A percentile compares a stretch with the other conserved stretches of the same genome.
phyloP scores from a whole-genome alignment of 2,113 vertebrate species.

The Scytalopus superciliaris region DNA sequence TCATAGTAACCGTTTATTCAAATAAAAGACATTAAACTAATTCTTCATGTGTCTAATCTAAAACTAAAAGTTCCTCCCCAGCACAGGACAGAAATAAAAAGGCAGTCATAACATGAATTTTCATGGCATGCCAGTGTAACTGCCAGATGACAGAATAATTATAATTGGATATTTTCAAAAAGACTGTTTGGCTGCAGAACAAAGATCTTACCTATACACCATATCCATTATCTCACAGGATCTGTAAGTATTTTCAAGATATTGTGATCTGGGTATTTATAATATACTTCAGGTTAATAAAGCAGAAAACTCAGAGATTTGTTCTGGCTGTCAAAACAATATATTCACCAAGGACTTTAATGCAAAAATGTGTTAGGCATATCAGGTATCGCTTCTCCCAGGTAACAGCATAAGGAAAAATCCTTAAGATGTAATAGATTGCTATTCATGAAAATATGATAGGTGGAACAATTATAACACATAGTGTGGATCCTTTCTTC shows the following conservation, averaged over 20 bases:
- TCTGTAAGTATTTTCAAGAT: background rate
- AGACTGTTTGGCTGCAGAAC: background rate
- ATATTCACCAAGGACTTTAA: background rate
- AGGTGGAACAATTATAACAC: background rate
- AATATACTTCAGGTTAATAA: background rate
- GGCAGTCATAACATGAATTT: background rate
- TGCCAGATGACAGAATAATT: background rate
- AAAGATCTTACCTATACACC: background rate
- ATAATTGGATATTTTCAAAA: conserved; percentile 8
- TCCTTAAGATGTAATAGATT: background rate
- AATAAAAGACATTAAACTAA: background rate
- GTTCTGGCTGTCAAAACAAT: background rate
- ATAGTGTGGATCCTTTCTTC: background rate
- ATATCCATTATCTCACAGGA: background rate
- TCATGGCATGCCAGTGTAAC: background rate
- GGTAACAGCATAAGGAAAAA: background rate
- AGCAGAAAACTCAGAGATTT: background rate
- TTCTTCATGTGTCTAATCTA: background rate
- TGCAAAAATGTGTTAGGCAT: background rate
- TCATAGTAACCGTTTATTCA: background rate
- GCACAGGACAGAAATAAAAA: background rate
- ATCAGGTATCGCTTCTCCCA: background rate
- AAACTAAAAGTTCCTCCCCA: background rate
- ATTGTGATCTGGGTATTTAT: background rate
- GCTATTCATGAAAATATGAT: background rate